These are phyloP conservation scores for Chloroclysta siterata DNA, from an alignment of 2,888 invertebrate genomes.

Conservation along the genomic window DNA sequence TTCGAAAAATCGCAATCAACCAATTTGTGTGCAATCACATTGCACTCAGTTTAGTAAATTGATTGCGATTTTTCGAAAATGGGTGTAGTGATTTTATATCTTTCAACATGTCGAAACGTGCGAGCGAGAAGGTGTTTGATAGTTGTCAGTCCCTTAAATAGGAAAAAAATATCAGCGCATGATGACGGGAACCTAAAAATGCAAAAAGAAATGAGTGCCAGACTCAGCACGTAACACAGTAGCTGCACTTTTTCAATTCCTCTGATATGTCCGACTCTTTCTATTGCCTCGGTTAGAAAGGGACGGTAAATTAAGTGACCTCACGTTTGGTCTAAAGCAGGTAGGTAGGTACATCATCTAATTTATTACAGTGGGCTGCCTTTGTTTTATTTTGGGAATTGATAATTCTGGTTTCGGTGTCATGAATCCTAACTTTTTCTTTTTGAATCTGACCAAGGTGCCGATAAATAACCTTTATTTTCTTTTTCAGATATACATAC, in stretches of 20 bases:
- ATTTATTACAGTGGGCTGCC: constrained; percentile 11
- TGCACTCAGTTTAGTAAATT: too few relatives aligned
- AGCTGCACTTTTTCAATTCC: constrained; percentile 4
- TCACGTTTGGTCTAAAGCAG: constrained; percentile 15
- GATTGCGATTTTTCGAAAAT: too few relatives aligned
- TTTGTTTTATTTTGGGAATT: constrained; percentile 8
- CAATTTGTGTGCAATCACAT: too few relatives aligned
- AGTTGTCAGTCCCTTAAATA: too few relatives aligned
- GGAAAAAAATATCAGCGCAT: neutral
- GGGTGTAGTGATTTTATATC: too few relatives aligned
- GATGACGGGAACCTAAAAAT: constrained; percentile 5
- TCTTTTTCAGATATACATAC: too few relatives aligned
- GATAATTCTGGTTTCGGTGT: constrained; percentile 9
- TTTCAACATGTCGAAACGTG: too few relatives aligned
- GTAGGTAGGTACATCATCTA: constrained; percentile 2
- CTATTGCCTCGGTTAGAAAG: neutral
- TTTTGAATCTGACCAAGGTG: too few relatives aligned
- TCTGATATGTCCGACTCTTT: neutral
- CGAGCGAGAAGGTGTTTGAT: too few relatives aligned
- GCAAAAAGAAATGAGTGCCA: constrained; percentile 2
- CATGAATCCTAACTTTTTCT: neutral
- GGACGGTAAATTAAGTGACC: constrained; percentile 8
- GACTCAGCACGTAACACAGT: constrained; percentile 7
- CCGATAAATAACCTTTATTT: too few relatives aligned
- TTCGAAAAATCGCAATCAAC: too few relatives aligned